Base-by-base conservation (phyloP, 2,888 invertebrate species). In the Ophion ventricosus region DNA sequence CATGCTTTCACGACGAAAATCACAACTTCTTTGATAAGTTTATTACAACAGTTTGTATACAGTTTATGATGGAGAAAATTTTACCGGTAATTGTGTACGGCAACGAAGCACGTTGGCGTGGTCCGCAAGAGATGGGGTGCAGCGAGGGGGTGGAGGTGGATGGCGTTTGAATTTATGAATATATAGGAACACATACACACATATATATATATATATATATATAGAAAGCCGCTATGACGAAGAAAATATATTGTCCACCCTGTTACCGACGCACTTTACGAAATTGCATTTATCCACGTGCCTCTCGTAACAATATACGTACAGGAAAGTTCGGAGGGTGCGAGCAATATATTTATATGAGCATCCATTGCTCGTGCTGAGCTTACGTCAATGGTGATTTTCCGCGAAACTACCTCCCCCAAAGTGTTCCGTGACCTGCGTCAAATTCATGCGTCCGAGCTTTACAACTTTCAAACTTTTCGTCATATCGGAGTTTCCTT, bases 21-120 rank as follows among this genome's bases (percentile, higher is more conserved):
- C 77, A 81, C 59, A 57, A 69, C 59, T 81, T 78, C 75, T 79
- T 84, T 84, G 78, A 84, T 84, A 79, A 78, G 75, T 81, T 84
- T 84, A 84, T 72, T 80, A 66, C 79, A 73, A 75, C 63, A 74
- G 78, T 82, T 81, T 84, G 63, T 56, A 72, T 25, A 29, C 57
- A 74, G 66, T 82, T 80, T 73, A 66, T 73, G 66, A 79, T 75
- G 49, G 74, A 72, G 61, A 81, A 81, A 49, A 81, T 84, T 72
- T 40, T 61, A 43, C 59, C 78, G 81, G 73, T 72, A 63, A 78
- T 70, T 84, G 69, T 74, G 64, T 11, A 64, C 67, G 75, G 75
- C 70, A 75, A 64, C 43, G 57, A 75, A 72, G 43, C 78, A 11
- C 57, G n/a, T 26, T 66, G 64, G 49, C 14, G 35, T 40, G 14